Conservation (phyloP, 2,797 vertebrate species). For the Sorex maritimensis region DNA sequence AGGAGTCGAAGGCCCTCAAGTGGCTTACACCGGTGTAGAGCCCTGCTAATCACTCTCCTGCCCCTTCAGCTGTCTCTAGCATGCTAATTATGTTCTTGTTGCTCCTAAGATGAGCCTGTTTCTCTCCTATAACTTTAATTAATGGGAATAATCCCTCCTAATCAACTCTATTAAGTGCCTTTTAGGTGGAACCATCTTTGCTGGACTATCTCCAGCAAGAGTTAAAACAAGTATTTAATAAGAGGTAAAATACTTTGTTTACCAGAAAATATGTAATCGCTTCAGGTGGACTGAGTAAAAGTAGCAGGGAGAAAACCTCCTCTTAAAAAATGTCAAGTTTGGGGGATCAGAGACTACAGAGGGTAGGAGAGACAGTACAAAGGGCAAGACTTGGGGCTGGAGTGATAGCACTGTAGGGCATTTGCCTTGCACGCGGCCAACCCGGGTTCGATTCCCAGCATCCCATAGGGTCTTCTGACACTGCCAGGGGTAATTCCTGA, state of each 20-base stretch:
- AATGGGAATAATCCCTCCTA: background rate
- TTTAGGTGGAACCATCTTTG: background rate
- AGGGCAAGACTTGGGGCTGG: too few relatives aligned
- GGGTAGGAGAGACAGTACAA: too few relatives aligned
- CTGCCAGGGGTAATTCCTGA: too few relatives aligned
- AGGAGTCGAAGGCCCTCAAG: background rate
- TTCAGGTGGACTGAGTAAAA: too few relatives aligned
- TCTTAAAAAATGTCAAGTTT: background rate
- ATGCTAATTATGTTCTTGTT: background rate
- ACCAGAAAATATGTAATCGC: conserved; percentile 22
- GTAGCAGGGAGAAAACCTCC: background rate
- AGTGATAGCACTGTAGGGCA: too few relatives aligned
- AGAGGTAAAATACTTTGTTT: conserved; percentile 41
- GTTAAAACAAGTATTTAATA: background rate
- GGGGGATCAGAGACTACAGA: too few relatives aligned
- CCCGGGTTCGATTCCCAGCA: too few relatives aligned
- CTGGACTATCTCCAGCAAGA: background rate
- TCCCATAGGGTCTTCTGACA: too few relatives aligned
- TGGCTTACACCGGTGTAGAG: background rate
- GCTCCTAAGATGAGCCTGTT: background rate
- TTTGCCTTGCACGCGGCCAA: too few relatives aligned
- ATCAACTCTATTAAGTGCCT: background rate
- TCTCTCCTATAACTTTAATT: background rate
- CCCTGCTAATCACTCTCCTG: background rate
- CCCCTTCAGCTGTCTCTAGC: background rate